phyloP scores from a whole-genome alignment of 2,113 vertebrate genomes.

The Eretmochelys imbricata region DNA sequence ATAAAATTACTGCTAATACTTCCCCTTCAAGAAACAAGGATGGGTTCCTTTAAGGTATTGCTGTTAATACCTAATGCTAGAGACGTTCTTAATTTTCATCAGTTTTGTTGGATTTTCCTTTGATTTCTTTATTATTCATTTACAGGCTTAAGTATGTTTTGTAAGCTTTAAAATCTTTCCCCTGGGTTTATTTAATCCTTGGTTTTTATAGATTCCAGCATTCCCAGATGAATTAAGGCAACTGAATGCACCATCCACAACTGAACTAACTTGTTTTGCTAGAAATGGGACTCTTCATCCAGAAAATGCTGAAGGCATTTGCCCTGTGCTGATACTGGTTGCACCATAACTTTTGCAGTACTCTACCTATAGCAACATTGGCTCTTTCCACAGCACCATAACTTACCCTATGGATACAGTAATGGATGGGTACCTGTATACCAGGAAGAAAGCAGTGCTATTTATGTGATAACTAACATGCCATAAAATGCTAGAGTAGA shows the following conservation, averaged over 20 bases:
- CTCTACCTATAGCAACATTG: not conserved
- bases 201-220: not conserved
- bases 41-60: not conserved
- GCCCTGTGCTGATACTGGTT: rapidly evolving
- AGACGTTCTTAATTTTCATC: not conserved
- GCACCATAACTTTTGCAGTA: not conserved
- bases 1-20: conserved; percentile 7
- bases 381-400: rapidly evolving
- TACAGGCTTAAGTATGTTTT: not conserved
- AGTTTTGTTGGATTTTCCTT: not conserved
- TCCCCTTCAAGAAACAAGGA: not conserved
- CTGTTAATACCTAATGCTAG: not conserved
- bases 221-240: not conserved
- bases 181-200: not conserved
- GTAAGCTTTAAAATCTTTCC: not conserved
- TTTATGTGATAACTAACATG: rapidly evolving
- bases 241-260: not conserved
- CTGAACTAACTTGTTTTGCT: not conserved
- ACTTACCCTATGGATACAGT: rapidly evolving
- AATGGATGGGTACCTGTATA: rapidly evolving
- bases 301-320: not conserved
- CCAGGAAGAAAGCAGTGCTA: rapidly evolving
- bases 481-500: rapidly evolving
- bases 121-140: not conserved
- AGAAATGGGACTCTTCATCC: not conserved